phyloP scores from a whole-genome alignment of 2,113 vertebrate species.

The Bambusicola thoracicus region DNA sequence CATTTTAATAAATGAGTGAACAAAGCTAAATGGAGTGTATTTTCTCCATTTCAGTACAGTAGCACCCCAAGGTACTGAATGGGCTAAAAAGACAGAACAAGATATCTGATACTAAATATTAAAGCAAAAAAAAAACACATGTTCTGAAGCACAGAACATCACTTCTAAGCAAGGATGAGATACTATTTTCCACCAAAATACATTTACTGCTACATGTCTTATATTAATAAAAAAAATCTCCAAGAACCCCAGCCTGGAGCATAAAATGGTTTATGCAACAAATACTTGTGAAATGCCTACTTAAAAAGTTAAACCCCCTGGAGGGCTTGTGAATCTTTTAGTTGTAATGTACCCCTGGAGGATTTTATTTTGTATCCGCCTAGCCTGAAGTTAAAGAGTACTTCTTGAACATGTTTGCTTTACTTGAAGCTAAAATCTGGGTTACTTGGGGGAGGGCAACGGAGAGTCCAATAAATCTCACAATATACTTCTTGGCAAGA shows the following conservation, averaged over 20 bases:
- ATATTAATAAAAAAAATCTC: background rate
- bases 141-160: background rate
- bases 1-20: background rate
- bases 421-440: slow-evolving; percentile 77
- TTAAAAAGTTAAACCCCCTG: slow-evolving; percentile 58
- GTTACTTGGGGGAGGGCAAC: slow-evolving; percentile 76
- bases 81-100: background rate
- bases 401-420: slow-evolving; percentile 75
- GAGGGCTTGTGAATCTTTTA: slow-evolving; percentile 52
- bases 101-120: background rate
- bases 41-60: background rate
- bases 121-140: background rate
- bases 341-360: slow-evolving; percentile 49
- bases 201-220: background rate
- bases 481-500: slow-evolving; percentile 77
- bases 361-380: slow-evolving; percentile 57
- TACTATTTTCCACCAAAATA: slow-evolving; percentile 41
- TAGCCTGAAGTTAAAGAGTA: slow-evolving; percentile 64
- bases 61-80: background rate
- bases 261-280: slow-evolving; percentile 45
- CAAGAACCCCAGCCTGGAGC: slow-evolving; percentile 37
- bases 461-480: slow-evolving; percentile 80
- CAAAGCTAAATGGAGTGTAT: background rate
- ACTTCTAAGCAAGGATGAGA: background rate
- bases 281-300: slow-evolving; percentile 52